Percentiles rank a stretch among this genome's conserved stretches.
These are phyloP conservation scores for Flexamia atlantica DNA, from an alignment of 2,888 invertebrate species.

Conservation along the genomic window DNA sequence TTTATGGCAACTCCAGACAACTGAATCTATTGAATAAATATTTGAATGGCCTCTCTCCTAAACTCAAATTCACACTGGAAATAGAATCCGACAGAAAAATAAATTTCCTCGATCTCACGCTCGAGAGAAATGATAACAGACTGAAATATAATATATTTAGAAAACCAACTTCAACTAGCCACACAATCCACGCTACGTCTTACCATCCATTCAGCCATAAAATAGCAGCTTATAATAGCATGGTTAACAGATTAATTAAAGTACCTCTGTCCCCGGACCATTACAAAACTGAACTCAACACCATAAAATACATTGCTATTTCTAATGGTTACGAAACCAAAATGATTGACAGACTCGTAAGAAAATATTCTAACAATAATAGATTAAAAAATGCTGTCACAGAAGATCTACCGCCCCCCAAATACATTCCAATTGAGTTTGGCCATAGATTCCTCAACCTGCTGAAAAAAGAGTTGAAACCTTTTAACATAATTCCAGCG, in stretches of 20 bases:
- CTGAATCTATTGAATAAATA: neutral
- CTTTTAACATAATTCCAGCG: neutral
- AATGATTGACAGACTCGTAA: neutral
- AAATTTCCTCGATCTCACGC: neutral
- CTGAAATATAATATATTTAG: conserved; percentile 4
- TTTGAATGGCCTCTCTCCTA: neutral
- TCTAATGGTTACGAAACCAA: neutral
- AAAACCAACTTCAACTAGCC: neutral
- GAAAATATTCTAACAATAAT: neutral
- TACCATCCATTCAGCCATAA: conserved; percentile 8
- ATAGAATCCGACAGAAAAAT: neutral
- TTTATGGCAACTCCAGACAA: neutral
- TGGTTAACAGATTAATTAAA: neutral
- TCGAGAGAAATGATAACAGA: neutral
- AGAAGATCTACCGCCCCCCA: neutral
- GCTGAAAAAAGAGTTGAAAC: neutral
- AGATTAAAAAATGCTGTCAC: neutral
- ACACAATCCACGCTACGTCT: neutral
- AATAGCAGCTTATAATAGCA: neutral
- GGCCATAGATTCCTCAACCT: neutral
- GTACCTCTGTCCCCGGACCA: neutral
- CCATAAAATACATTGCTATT: conserved; percentile 6
- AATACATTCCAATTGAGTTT: neutral
- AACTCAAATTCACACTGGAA: neutral
- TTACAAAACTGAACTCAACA: neutral